Conservation (phyloP, 2,888 invertebrate species). For the Epsilonema sp. region DNA sequence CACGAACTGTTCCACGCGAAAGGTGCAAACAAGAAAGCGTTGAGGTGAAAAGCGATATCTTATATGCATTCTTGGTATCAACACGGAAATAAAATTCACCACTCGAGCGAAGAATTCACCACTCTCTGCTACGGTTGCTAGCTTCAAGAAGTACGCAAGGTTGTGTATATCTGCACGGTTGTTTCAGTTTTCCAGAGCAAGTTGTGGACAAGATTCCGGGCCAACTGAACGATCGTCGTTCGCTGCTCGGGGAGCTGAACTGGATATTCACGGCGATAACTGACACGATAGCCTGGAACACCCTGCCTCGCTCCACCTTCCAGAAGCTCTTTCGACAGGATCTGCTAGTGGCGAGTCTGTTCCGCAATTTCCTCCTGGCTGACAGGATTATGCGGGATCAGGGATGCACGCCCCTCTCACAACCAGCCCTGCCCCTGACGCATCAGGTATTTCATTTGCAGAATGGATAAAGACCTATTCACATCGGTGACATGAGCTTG, state of each 20-base stretch:
- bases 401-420: conserved; percentile 87
- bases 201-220: conserved; percentile 60
- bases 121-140: no score
- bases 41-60: no score
- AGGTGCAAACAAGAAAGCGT: no score
- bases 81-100: no score
- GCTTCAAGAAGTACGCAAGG: no score
- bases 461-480: no score
- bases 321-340: conserved; percentile 81
- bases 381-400: conserved; percentile 77
- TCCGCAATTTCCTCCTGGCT: conserved; percentile 85
- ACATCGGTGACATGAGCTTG: no score
- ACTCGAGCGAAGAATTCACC: no score
- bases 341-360: conserved; percentile 86
- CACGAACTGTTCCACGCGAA: no score
- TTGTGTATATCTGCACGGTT: no score
- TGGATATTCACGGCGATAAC: conserved; percentile 99
- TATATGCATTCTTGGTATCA: no score
- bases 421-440: conserved; percentile 72
- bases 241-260: conserved; percentile 93
- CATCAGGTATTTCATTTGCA: no score
- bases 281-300: conserved; percentile 98
- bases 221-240: conserved; percentile 71
- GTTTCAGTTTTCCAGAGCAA: conserved; percentile 22
- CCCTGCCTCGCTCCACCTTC: conserved; percentile 69